phyloP scores from a whole-genome alignment of 1,140 invertebrate genomes.

The Hypsibius dujardini region DNA sequence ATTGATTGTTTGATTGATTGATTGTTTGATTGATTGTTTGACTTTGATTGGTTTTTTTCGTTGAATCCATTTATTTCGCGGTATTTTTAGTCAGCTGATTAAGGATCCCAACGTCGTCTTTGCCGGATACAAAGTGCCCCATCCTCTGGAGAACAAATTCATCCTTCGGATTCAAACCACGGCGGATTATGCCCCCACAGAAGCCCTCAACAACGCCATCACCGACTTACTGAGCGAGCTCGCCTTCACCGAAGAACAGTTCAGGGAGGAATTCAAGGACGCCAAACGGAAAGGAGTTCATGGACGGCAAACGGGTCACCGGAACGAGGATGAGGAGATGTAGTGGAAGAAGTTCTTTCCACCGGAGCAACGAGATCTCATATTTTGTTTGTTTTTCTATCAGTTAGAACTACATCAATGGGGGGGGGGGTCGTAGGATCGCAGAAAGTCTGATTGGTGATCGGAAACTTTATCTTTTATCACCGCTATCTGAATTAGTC shows the following conservation, averaged over 20 bases:
- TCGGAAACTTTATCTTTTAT: too few relatives aligned
- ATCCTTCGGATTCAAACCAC: slow-evolving; percentile 90
- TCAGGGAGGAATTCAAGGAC: slow-evolving; percentile 45
- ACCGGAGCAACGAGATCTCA: too few relatives aligned
- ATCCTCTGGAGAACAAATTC: slow-evolving; percentile 96
- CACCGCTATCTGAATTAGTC: too few relatives aligned
- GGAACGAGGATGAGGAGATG: not conserved
- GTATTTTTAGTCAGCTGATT: slow-evolving; percentile 55
- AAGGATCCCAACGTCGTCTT: slow-evolving; percentile 98
- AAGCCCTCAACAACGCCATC: slow-evolving; percentile 92
- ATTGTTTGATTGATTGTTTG: too few relatives aligned
- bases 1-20: too few relatives aligned
- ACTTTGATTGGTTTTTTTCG: too few relatives aligned
- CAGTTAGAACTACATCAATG: too few relatives aligned
- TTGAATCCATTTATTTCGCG: not conserved
- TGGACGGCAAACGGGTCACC: not conserved
- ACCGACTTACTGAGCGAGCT: slow-evolving; percentile 91
- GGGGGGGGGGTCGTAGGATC: too few relatives aligned
- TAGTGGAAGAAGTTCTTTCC: not conserved
- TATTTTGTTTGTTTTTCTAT: too few relatives aligned
- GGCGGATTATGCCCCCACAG: slow-evolving; percentile 84
- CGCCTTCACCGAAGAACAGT: slow-evolving; percentile 88
- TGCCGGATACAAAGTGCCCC: slow-evolving; percentile 94
- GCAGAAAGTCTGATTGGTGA: too few relatives aligned
- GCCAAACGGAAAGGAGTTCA: not conserved